These are phyloP conservation scores for Sarcophaga caerulescens DNA, from an alignment of 2,888 invertebrate species.

Conservation along the genomic window DNA sequence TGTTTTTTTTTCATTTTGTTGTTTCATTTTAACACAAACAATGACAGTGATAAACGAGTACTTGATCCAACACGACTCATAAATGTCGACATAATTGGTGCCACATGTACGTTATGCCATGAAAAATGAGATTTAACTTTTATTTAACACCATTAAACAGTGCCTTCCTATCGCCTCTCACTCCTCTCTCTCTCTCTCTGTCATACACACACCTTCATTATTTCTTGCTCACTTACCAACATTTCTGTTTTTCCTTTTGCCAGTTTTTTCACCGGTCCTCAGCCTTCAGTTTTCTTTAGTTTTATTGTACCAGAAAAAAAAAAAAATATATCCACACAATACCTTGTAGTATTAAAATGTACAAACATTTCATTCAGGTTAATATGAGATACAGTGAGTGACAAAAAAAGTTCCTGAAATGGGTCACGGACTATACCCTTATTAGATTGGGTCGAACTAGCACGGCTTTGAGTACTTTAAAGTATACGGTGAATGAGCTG, in stretches of 20 bases:
- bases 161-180: neutral
- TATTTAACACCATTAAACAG: slow-evolving; percentile 60
- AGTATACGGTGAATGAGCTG: too few relatives aligned
- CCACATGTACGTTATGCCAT: slow-evolving; percentile 64
- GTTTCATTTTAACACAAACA: slow-evolving; percentile 42
- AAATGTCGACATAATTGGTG: slow-evolving; percentile 69
- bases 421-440: too few relatives aligned
- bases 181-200: neutral
- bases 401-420: too few relatives aligned
- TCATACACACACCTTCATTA: neutral
- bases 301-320: slow-evolving; percentile 18
- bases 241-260: neutral
- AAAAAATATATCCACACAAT: slow-evolving; percentile 7
- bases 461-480: too few relatives aligned
- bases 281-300: slow-evolving; percentile 6
- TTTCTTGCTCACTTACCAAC: neutral
- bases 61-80: slow-evolving; percentile 68
- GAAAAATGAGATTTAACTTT: slow-evolving; percentile 67
- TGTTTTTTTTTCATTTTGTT: slow-evolving; percentile 16
- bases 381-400: neutral
- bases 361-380: neutral
- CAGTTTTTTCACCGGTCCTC: neutral
- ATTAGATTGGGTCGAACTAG: too few relatives aligned
- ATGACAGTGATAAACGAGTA: slow-evolving; percentile 67
- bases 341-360: slow-evolving; percentile 12